Conservation (phyloP, 2,113 vertebrate species). For the Neodon shergylaensis region DNA sequence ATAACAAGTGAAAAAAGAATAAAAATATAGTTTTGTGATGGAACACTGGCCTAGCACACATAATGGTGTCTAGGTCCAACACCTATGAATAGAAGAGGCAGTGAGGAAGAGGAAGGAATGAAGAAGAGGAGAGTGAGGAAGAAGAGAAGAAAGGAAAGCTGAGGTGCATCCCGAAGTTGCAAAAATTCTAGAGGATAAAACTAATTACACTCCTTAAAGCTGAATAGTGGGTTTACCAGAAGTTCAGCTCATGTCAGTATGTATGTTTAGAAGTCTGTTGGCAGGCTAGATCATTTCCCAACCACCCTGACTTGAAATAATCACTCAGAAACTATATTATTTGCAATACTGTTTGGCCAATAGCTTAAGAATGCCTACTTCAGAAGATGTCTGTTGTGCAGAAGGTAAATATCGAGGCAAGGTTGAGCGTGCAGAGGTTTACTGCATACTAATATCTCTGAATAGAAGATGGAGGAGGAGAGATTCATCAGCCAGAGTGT, state of each 20-base stretch:
- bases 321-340: too few species aligned
- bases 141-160: neutral
- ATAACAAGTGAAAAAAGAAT: neutral
- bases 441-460: neutral
- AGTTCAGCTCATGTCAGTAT: neutral
- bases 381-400: neutral
- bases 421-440: neutral
- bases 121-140: neutral
- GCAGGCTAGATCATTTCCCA: too few species aligned
- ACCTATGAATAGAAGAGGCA: too few species aligned
- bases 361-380: neutral
- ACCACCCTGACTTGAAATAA: too few species aligned
- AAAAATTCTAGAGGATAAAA: neutral
- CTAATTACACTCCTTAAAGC: neutral
- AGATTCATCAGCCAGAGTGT: neutral
- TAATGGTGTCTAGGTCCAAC: neutral
- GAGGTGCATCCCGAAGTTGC: neutral
- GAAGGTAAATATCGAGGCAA: neutral
- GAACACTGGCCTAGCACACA: neutral
- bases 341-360: too few species aligned
- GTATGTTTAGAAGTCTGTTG: neutral
- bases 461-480: neutral
- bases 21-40: neutral
- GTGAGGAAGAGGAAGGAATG: neutral
- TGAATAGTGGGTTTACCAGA: neutral